These are phyloP conservation scores for Hoplodrina ambigua DNA, from an alignment of 2,888 invertebrate genomes.

Conservation along the genomic window DNA sequence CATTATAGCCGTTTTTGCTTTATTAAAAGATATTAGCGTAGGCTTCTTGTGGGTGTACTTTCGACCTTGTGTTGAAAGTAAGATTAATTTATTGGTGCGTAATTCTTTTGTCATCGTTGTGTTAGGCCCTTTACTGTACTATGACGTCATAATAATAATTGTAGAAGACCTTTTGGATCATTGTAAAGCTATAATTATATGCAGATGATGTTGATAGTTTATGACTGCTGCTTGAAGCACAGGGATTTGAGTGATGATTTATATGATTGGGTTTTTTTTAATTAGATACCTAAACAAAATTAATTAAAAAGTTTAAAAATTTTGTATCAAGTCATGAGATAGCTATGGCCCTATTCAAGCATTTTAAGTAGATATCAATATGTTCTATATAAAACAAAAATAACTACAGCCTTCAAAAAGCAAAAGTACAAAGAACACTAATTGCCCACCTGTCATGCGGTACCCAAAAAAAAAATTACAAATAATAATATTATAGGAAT, in stretches of 20 bases:
- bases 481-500: constrained; percentile 73
- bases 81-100: constrained; percentile 69
- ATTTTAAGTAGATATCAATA: background rate
- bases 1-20: constrained; percentile 31
- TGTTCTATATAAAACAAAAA: constrained; percentile 9
- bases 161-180: constrained; percentile 43
- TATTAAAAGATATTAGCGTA: constrained; percentile 62
- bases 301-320: background rate
- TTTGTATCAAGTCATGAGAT: background rate
- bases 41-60: constrained; percentile 73
- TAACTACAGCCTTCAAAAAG: constrained; percentile 5
- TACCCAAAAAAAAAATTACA: constrained; percentile 58
- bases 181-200: constrained; percentile 42
- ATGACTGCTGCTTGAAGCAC: constrained; percentile 3
- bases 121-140: constrained; percentile 66
- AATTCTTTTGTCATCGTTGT: constrained; percentile 70
- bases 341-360: background rate
- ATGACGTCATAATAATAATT: constrained; percentile 48
- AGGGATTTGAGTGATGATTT: constrained; percentile 9
- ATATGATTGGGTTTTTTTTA: constrained; percentile 5
- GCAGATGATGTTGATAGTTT: constrained; percentile 29
- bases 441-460: constrained; percentile 33
- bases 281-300: constrained; percentile 10
- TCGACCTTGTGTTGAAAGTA: constrained; percentile 80
- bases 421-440: constrained; percentile 44